These are phyloP conservation scores for Austrolebias charrua DNA, from an alignment of 2,797 vertebrate species.

Conservation along the genomic window DNA sequence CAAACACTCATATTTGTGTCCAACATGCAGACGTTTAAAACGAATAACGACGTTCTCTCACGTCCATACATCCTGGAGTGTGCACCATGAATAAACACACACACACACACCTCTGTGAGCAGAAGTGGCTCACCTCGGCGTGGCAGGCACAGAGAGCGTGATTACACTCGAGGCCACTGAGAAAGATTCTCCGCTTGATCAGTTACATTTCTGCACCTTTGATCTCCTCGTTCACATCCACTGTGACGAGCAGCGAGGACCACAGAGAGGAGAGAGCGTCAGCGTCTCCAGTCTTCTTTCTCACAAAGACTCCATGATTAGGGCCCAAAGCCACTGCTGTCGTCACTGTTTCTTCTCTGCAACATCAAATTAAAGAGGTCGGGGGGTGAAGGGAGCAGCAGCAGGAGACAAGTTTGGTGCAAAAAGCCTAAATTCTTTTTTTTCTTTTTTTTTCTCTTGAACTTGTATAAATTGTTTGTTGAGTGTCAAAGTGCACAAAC, in stretches of 20 bases:
- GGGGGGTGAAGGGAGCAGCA: constrained; percentile 6
- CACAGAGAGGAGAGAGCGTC: constrained; percentile 19
- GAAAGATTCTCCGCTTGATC: constrained; percentile 56
- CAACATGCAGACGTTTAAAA: constrained; percentile 17
- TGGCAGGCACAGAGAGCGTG: constrained; percentile 25
- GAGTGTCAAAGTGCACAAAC: constrained; percentile 51
- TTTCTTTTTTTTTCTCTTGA: constrained; percentile 26
- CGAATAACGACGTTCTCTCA: constrained; percentile 8
- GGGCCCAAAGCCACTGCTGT: constrained; percentile 32
- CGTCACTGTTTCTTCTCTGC: constrained; percentile 28
- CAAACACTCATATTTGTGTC: constrained; percentile 2
- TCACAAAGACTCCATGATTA: constrained; percentile 55
- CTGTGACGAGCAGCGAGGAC: constrained; percentile 32
- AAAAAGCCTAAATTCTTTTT: constrained; percentile 3
- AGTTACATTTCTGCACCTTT: constrained; percentile 66
- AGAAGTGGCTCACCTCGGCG: constrained; percentile 21
- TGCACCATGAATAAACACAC: neutral
- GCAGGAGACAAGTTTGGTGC: constrained; percentile 5
- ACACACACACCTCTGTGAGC: constrained; percentile 2
- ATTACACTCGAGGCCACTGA: constrained; percentile 49
- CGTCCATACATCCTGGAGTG: constrained; percentile 4
- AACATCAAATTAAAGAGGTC: constrained; percentile 38
- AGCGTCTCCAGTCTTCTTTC: constrained; percentile 35
- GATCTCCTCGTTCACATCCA: constrained; percentile 57
- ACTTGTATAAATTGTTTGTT: constrained; percentile 51